Evolutionary conservation across 2,797 vertebrate species (phyloP), one percentile per base, ranked within the genome.

Genomic region (Leptodactylus fallax): DNA sequence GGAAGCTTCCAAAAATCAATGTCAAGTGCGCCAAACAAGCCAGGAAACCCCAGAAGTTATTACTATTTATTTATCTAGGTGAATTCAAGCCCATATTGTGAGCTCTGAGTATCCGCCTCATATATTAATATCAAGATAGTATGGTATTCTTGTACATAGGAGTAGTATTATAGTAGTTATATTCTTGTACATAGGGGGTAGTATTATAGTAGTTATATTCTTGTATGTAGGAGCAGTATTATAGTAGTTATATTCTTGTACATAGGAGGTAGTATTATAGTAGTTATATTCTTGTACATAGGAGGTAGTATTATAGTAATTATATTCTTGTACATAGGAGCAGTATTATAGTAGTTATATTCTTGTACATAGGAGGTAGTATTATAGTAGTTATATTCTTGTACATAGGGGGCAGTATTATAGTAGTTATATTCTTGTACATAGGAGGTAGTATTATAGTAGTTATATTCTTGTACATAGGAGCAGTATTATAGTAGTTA

Each of bases 331-430:
- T 67, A 61, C 19, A 61, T n/a, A 61, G 58, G 19, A 61, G 58
- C 19, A 61, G 58, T 61, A 63, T 71, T 71, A 71, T 71, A 71
- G 69, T 71, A 45, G 65, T 69, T 69, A 69, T 79, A 53, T 79
- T 17, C 55, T 17, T 69, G 65, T 69, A 69, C 8, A 69, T 69
- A 69, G 65, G 65, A 27, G 49, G 49, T 21, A 79, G 77, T 69
- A 69, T 69, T 69, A 69, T 69, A 36, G 65, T 36, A 69, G 65
- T 16, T 69, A 69, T 69, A 69, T 69, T 53, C 36, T 36, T 36
- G 36, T 36, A 36, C 36, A 36, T 36, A 36, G 36, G 36, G 36
- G 36, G 36, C 4, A 36, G 36, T 36, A 36, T 36, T 36, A 36
- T 36, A 36, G 36, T 36, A 36, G 36, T 36, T 36, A 36, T 36